Conservation (phyloP, 2,113 vertebrate species). For the Glareola pratincola region DNA sequence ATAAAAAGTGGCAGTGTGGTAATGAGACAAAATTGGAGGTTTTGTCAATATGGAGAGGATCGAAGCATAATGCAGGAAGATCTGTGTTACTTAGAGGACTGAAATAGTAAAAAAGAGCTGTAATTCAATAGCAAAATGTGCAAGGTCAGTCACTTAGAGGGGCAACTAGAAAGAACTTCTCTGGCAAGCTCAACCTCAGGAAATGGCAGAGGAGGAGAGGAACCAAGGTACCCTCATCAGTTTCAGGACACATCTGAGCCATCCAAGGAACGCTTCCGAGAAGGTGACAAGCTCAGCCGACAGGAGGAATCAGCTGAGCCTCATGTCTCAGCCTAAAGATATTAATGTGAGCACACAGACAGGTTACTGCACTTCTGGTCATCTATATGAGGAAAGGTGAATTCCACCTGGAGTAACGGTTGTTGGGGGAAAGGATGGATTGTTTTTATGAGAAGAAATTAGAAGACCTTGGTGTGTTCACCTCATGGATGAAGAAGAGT, state of each 20-base stretch:
- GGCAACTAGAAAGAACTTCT: background rate
- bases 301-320: background rate
- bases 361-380: background rate
- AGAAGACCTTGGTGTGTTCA: background rate
- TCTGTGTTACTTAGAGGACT: background rate
- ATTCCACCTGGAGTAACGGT: background rate
- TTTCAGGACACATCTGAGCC: background rate
- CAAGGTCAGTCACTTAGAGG: background rate
- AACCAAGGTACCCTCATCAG: background rate
- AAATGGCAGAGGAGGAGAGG: background rate
- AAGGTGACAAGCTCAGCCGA: background rate
- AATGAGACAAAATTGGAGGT: constrained; percentile 23
- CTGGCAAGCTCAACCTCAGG: background rate
- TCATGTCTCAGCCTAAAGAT: background rate
- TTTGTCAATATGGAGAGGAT: constrained; percentile 29
- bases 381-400: background rate
- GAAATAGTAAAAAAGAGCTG: background rate
- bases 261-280: background rate
- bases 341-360: background rate
- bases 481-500: background rate
- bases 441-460: background rate
- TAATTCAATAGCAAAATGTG: background rate
- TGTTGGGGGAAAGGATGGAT: background rate
- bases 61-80: constrained; percentile 19
- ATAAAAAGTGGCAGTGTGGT: constrained; percentile 30